phyloP scores from a whole-genome alignment of 1,140 invertebrate species.

The Lepidostoma basale region DNA sequence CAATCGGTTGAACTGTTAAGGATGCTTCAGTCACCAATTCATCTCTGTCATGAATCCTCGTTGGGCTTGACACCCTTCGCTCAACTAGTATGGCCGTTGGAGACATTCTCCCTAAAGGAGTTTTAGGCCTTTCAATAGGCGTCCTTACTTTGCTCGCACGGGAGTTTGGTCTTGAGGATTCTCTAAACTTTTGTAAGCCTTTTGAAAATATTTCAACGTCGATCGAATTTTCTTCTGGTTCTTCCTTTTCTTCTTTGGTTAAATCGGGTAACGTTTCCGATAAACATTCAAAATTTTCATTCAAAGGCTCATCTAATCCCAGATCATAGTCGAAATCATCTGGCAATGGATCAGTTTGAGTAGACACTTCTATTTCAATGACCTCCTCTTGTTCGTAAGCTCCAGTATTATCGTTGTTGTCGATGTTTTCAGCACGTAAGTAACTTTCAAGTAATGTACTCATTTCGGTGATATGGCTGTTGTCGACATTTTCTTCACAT shows the following conservation, averaged over 20 bases:
- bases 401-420: background rate
- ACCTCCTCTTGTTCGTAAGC: slow-evolving; percentile 48
- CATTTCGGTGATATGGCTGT: background rate
- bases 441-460: slow-evolving; percentile 2
- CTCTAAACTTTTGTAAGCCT: slow-evolving; percentile 55
- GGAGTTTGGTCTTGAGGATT: slow-evolving; percentile 55
- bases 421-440: background rate
- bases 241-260: slow-evolving; percentile 7
- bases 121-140: slow-evolving; percentile 61
- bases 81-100: slow-evolving; percentile 66
- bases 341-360: slow-evolving; percentile 80
- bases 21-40: slow-evolving; percentile 62
- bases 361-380: slow-evolving; percentile 74
- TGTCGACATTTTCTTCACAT: background rate
- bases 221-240: slow-evolving; percentile 42
- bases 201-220: slow-evolving; percentile 53
- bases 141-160: slow-evolving; percentile 60
- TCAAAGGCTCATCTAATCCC: slow-evolving; percentile 61
- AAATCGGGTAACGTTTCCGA: background rate
- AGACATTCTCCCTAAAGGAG: slow-evolving; percentile 60
- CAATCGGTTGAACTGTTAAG: slow-evolving; percentile 61
- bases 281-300: slow-evolving; percentile 38
- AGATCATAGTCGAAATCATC: slow-evolving; percentile 76
- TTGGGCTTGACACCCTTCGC: slow-evolving; percentile 62
- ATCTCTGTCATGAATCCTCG: slow-evolving; percentile 58